Conservation (phyloP, 37 sponge, comb jelly and placozoan genomes). For the Axinella damicornis region DNA sequence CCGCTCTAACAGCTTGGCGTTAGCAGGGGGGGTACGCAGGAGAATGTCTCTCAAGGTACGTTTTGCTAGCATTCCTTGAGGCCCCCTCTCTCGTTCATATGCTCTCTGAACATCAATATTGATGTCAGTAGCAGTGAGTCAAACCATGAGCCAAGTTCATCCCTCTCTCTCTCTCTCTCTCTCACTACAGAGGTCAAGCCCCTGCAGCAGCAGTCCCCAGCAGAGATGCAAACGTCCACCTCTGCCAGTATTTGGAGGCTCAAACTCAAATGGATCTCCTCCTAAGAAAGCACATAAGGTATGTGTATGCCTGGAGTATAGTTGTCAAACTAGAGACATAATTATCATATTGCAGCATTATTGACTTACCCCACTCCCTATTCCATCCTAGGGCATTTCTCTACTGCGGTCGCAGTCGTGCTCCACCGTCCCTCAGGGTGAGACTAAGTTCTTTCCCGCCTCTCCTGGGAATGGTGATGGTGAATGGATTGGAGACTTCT, state of each 20-base stretch:
- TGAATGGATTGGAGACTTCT: slow-evolving; percentile 56
- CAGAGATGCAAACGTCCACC: slow-evolving; percentile 40
- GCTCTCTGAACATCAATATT: no score
- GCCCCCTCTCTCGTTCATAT: neutral
- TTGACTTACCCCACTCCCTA: no score
- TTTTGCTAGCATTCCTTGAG: no score
- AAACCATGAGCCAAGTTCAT: neutral
- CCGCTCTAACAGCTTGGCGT: neutral
- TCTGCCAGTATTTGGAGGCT: slow-evolving; percentile 34
- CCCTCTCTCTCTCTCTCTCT: neutral
- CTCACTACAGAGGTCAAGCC: slow-evolving; percentile 46
- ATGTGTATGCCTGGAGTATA: no score
- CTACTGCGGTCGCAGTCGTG: slow-evolving; percentile 56
- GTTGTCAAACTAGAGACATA: no score
- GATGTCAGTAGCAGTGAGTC: neutral
- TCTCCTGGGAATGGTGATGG: slow-evolving; percentile 40
- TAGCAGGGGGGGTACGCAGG: neutral
- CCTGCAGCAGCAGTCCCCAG: neutral
- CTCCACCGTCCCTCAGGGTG: neutral
- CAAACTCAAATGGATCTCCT: slow-evolving; percentile 32
- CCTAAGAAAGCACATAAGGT: slow-evolving; percentile 8
- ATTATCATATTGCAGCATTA: no score
- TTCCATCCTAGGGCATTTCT: slow-evolving; percentile 19
- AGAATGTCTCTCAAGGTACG: slow-evolving; percentile 6
- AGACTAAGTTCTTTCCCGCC: neutral